A percentile compares a stretch with the other conserved stretches of the same genome.
These are phyloP conservation scores for Macaria liturata DNA, from an alignment of 2,888 invertebrate genomes.

Conservation along the genomic window DNA sequence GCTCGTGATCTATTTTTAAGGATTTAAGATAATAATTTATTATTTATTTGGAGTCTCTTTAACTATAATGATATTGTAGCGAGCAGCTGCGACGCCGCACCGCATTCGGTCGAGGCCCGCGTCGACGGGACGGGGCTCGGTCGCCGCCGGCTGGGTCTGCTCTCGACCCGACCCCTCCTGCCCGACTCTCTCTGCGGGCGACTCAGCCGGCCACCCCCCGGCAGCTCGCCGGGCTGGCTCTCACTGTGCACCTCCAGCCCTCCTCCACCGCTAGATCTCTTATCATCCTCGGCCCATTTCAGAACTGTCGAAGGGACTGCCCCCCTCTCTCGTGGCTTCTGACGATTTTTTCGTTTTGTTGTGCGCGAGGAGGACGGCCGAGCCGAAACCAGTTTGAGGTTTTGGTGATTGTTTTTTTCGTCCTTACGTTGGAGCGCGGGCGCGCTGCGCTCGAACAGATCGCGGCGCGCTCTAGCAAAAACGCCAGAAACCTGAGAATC, in stretches of 20 bases:
- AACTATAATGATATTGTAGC: conserved; percentile 76
- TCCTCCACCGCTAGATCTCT: conserved; percentile 49
- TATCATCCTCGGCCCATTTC: conserved; percentile 58
- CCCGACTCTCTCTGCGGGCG: conserved; percentile 41
- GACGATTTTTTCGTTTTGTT: conserved; percentile 70
- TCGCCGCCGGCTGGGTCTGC: conserved; percentile 54
- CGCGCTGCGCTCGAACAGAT: conserved; percentile 50
- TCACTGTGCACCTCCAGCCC: conserved; percentile 26
- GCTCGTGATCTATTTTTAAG: conserved; percentile 84
- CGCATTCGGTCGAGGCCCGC: conserved; percentile 77
- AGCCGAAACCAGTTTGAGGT: conserved; percentile 70
- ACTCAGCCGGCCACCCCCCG: conserved; percentile 54
- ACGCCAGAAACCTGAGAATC: conserved; percentile 55
- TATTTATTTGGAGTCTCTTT: conserved; percentile 84
- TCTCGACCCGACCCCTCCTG: conserved; percentile 35
- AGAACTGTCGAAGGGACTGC: conserved; percentile 52
- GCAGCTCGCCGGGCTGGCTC: conserved; percentile 53
- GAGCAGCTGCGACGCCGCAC: conserved; percentile 77
- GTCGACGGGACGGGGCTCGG: conserved; percentile 73
- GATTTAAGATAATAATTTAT: conserved; percentile 83
- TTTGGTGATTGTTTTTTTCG: conserved; percentile 78
- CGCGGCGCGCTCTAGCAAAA: conserved; percentile 64
- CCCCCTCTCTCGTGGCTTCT: conserved; percentile 53
- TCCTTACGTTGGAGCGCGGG: conserved; percentile 54
- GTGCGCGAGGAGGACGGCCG: conserved; percentile 67